Evolutionary conservation across 2,888 invertebrate species (phyloP).

Genomic region (Stenichneumon culpator): DNA sequence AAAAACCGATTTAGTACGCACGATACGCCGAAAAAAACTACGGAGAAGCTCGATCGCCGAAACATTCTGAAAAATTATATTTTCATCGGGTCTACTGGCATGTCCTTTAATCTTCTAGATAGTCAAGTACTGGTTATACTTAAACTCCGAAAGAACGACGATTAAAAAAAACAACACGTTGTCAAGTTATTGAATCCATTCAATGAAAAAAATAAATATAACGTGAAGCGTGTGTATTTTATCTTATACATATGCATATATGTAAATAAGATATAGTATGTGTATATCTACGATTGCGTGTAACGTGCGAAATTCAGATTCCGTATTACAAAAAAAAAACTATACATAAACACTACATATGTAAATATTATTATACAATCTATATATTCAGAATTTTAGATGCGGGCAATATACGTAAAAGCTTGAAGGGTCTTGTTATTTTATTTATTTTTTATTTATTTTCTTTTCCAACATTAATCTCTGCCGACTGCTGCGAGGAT

Average conservation of each 20-base stretch:
- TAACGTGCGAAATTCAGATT: slow-evolving; percentile 60
- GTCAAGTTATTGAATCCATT: slow-evolving; percentile 36
- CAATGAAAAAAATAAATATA: slow-evolving; percentile 21
- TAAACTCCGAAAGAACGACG: slow-evolving; percentile 17
- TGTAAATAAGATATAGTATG: slow-evolving; percentile 61
- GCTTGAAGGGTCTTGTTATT: slow-evolving; percentile 40
- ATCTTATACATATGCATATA: slow-evolving; percentile 65
- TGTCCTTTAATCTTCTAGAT: slow-evolving; percentile 55
- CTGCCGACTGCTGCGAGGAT: slow-evolving; percentile 48
- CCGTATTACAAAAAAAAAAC: slow-evolving; percentile 10
- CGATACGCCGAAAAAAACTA: slow-evolving; percentile 28
- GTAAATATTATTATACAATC: slow-evolving; percentile 53
- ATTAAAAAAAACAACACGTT: slow-evolving; percentile 18
- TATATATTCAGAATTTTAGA: slow-evolving; percentile 59
- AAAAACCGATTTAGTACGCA: no score
- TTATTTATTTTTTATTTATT: background rate
- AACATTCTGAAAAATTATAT: slow-evolving; percentile 61
- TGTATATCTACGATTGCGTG: slow-evolving; percentile 51
- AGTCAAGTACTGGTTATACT: slow-evolving; percentile 35
- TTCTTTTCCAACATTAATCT: slow-evolving; percentile 33
- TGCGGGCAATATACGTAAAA: slow-evolving; percentile 33
- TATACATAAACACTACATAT: slow-evolving; percentile 51
- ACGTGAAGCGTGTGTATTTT: slow-evolving; percentile 45
- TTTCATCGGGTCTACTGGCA: slow-evolving; percentile 66
- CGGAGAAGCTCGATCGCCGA: slow-evolving; percentile 18